A percentile compares a stretch with the other conserved stretches of the same genome.
Conservation (phyloP, 1,140 invertebrate species). For the Megalonaias nervosa region DNA sequence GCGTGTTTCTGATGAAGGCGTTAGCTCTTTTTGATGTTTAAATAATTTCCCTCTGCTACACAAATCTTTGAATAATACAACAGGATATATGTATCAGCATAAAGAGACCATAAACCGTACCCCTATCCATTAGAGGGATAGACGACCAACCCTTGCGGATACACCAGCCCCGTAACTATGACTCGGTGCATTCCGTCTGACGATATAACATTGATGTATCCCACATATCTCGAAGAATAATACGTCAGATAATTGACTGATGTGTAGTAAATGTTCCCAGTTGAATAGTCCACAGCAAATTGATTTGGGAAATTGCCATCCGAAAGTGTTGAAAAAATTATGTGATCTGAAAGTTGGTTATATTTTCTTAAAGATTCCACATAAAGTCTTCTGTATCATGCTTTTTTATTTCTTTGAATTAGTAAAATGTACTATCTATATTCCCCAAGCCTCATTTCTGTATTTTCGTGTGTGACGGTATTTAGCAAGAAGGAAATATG, state of each 20-base stretch:
- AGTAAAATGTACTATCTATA: too few relatives aligned
- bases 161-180: conserved; percentile 7
- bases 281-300: conserved; percentile 18
- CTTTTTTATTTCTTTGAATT: too few relatives aligned
- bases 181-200: conserved; percentile 2
- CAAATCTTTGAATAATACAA: too few relatives aligned
- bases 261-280: conserved; percentile 30
- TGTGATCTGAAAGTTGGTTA: too few relatives aligned
- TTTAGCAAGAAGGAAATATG: too few relatives aligned
- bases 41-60: too few relatives aligned
- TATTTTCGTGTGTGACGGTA: too few relatives aligned
- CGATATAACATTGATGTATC: conserved; percentile 19
- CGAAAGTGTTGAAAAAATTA: neutral
- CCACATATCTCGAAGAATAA: neutral
- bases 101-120: neutral
- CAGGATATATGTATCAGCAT: neutral
- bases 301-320: conserved; percentile 6
- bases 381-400: too few relatives aligned
- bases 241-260: neutral
- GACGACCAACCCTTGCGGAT: conserved; percentile 22
- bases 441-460: too few relatives aligned
- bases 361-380: too few relatives aligned
- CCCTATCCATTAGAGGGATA: conserved; percentile 22
- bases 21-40: too few relatives aligned
- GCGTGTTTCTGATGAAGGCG: too few relatives aligned